phyloP scores from a whole-genome alignment of 2,797 vertebrate genomes.

The Sebastes flavidus region DNA sequence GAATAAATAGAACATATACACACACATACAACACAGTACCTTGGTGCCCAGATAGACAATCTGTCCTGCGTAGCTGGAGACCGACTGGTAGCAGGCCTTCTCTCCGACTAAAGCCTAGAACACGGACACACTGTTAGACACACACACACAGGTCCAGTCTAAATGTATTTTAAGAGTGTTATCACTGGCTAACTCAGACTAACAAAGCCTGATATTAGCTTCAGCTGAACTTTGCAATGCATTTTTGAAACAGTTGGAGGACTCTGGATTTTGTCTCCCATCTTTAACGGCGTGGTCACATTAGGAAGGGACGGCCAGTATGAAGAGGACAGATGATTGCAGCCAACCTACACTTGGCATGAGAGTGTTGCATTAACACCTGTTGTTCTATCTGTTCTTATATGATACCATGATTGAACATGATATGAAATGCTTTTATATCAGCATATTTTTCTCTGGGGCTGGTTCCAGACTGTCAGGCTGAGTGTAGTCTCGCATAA shows the following conservation, averaged over 20 bases:
- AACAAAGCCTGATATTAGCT: neutral
- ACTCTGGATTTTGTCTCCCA: neutral
- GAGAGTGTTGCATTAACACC: neutral
- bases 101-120: constrained; percentile 94
- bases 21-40: constrained; percentile 74
- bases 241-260: neutral
- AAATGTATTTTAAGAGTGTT: neutral
- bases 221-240: neutral
- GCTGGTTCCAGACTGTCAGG: fast-evolving
- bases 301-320: neutral
- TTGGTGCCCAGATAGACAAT: constrained; percentile 96
- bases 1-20: neutral
- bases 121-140: constrained; percentile 16
- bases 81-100: constrained; percentile 96
- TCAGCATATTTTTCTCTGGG: neutral
- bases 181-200: neutral
- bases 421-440: neutral
- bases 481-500: fast-evolving
- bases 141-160: neutral
- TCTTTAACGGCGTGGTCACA: neutral
- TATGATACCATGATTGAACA: neutral
- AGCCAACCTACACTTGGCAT: neutral
- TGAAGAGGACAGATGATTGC: neutral
- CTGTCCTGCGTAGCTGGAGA: constrained; percentile 92
- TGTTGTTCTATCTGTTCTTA: neutral